Percentiles rank a stretch among this genome's conserved stretches.
Evolutionary conservation across 2,113 vertebrate genomes (phyloP).

Genomic region (Antigone vipio): DNA sequence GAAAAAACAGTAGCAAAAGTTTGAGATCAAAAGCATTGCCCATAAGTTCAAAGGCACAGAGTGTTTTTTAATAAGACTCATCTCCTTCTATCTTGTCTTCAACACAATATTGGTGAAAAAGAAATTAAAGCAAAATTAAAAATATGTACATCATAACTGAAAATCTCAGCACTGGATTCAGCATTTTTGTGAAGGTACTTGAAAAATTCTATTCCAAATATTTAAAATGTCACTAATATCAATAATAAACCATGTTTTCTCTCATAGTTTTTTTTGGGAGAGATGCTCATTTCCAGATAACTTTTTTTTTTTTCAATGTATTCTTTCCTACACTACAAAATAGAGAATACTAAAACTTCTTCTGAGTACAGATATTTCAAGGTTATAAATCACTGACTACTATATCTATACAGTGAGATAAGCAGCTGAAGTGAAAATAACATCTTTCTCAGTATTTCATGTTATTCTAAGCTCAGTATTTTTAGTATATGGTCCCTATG

Average conservation of each 20-base stretch:
- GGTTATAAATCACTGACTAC: neutral
- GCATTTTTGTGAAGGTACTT: neutral
- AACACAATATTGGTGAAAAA: neutral
- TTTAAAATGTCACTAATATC: neutral
- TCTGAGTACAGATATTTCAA: neutral
- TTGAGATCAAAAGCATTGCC: neutral
- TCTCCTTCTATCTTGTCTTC: neutral
- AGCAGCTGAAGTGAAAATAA: neutral
- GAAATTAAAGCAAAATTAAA: neutral
- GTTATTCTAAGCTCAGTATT: neutral
- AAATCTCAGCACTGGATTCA: neutral
- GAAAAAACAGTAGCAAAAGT: neutral
- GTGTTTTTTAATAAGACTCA: neutral
- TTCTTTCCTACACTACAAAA: neutral
- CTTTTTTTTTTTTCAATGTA: neutral
- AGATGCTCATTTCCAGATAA: neutral
- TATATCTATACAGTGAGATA: neutral
- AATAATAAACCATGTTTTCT: neutral
- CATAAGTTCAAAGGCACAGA: neutral
- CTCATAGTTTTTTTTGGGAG: neutral
- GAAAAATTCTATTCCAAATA: neutral
- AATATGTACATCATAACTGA: neutral
- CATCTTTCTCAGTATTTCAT: neutral
- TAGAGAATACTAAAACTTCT: neutral
- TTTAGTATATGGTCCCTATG: neutral